phyloP scores from a whole-genome alignment of 2,888 invertebrate genomes.

The Limenitis camilla region DNA sequence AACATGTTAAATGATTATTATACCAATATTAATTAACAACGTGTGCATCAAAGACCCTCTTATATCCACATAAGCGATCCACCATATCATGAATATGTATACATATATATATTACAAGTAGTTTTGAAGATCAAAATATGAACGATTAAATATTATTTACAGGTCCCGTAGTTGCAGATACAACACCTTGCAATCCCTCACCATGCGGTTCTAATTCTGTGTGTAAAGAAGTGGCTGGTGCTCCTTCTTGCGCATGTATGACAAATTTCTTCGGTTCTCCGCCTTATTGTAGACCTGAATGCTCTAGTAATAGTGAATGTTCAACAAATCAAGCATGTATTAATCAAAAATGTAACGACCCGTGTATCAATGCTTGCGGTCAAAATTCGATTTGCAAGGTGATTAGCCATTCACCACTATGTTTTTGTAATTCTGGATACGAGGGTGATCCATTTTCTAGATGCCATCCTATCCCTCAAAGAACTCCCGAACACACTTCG shows the following conservation, averaged over 20 bases:
- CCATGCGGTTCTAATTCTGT: conserved; percentile 80
- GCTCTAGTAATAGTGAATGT: conserved; percentile 81
- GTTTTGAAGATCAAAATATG: neutral
- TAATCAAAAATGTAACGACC: conserved; percentile 78
- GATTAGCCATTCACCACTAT: conserved; percentile 83
- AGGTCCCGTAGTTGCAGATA: conserved; percentile 68
- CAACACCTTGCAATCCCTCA: conserved; percentile 79
- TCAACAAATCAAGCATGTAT: conserved; percentile 77
- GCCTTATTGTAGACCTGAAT: conserved; percentile 84
- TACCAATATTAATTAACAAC: too few species aligned
- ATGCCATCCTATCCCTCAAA: conserved; percentile 66
- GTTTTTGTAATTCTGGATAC: conserved; percentile 79
- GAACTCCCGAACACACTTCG: conserved; percentile 56
- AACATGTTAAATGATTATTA: too few species aligned
- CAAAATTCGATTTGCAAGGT: conserved; percentile 80
- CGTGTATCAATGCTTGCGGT: conserved; percentile 82
- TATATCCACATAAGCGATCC: too few species aligned
- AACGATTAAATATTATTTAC: conserved; percentile 18
- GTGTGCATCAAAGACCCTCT: too few species aligned
- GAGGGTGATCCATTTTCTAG: conserved; percentile 80
- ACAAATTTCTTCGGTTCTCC: conserved; percentile 81
- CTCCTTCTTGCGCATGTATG: conserved; percentile 81
- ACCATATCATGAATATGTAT: too few species aligned
- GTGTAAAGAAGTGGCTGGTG: conserved; percentile 72
- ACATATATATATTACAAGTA: neutral